A percentile compares a stretch with the other conserved stretches of the same genome.
Evolutionary conservation across 2,113 vertebrate genomes (phyloP).

Genomic region (Epinephelus lanceolatus): DNA sequence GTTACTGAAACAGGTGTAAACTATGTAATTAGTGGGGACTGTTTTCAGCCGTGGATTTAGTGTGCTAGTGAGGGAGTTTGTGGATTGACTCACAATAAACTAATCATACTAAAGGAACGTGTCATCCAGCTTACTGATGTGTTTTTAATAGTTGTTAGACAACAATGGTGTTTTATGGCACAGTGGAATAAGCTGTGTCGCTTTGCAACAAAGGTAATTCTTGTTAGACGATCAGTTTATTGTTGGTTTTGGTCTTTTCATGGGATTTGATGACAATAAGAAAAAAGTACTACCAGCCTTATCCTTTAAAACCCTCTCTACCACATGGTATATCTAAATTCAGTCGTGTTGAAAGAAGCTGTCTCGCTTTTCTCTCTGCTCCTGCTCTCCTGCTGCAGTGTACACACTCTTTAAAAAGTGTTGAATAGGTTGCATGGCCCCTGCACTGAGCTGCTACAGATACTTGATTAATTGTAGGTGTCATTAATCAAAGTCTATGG

Average conservation of each 20-base stretch:
- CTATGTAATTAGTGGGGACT: not conserved
- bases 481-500: slow-evolving; percentile 79
- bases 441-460: slow-evolving; percentile 67
- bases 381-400: slow-evolving; percentile 50
- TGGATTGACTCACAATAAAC: not conserved
- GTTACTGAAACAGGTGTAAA: not conserved
- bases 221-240: not conserved
- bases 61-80: not conserved
- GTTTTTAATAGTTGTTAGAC: not conserved
- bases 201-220: not conserved
- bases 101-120: not conserved
- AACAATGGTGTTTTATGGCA: not conserved
- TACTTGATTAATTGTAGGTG: slow-evolving; percentile 76
- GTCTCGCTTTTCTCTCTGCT: not conserved
- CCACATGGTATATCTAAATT: not conserved
- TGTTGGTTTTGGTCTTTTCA: not conserved
- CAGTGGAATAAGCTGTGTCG: not conserved
- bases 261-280: not conserved
- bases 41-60: not conserved
- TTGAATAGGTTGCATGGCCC: slow-evolving; percentile 50
- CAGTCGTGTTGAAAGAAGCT: not conserved
- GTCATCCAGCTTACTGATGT: not conserved
- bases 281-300: not conserved
- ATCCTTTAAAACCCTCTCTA: not conserved
- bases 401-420: slow-evolving; percentile 15